Evolutionary conservation across 2,888 invertebrate species (phyloP), one percentile per base, ranked within the genome.

Genomic region (Dermolepida albohirtum): DNA sequence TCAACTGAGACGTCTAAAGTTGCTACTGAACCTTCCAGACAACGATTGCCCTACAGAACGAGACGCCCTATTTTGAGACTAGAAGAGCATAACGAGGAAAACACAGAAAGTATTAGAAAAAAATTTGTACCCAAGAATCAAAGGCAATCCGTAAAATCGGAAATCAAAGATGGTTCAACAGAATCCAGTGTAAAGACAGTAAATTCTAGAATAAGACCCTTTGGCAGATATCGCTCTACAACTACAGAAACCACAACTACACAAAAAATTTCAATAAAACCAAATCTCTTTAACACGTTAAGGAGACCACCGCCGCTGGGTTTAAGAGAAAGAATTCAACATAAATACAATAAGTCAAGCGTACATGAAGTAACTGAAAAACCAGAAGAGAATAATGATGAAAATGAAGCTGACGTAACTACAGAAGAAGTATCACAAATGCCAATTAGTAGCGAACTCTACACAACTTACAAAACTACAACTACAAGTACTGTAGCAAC

Each of bases 11-110:
- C 79, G 7, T 72, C 75, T 39, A 68, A 63, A 57, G 22, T 54
- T n/a, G 66, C 41, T 11, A 54, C 72, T 2, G 75, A 75, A 50
- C 59, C 64, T 40, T 54, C 84, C 1, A 86, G 85, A 77, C 43
- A 84, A 6, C 80, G 88, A 75, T 86, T 83, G 75, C 86, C 88
- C 0, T 85, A 84, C 63, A 82, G 88, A 76, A 73, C 78, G 7
- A 82, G 87, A 73, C 78, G 83, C 34, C 85, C 82, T 73, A 71
- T 76, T 16, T 71, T 83, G 80, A 83, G 83, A 7, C 72, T 73
- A 40, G 77, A 76, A 16, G 85, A 85, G 70, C 81, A 79, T 17
- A 84, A 79, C 64, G 82, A 81, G 66, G 75, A 79, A 51, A 72
- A 67, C 27, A 85, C 86, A 0, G 81, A 82, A 70, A 80, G 82